Evolutionary conservation across 35 echinoderm and acorn worm species (phyloP).

Genomic region (Patiria miniata): DNA sequence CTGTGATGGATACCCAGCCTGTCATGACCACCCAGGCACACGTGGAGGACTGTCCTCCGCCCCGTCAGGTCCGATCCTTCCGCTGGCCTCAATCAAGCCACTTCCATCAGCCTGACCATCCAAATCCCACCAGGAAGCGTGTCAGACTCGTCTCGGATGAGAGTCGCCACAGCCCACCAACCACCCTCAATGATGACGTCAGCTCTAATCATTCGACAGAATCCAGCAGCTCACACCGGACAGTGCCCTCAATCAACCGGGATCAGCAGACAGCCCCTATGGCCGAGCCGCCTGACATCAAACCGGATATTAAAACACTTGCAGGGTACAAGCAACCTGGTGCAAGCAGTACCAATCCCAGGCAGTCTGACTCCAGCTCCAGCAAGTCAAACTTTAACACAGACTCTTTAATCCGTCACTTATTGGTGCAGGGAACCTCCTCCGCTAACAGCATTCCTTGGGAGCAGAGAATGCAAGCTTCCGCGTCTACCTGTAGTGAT

Average conservation of each 20-base stretch:
- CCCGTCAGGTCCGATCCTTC: constrained; percentile 11
- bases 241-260: not conserved
- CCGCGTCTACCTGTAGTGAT: not conserved
- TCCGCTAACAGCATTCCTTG: not conserved
- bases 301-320: constrained; percentile 15
- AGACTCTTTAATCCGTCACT: constrained; percentile 16
- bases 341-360: not conserved
- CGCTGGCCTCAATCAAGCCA: not conserved
- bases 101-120: not conserved
- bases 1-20: constrained; percentile 12
- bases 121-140: constrained; percentile 6
- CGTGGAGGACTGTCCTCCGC: not conserved
- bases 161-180: constrained; percentile 1
- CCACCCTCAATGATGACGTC: not conserved
- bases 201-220: constrained; percentile 7
- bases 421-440: constrained; percentile 3
- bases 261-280: constrained; percentile 9
- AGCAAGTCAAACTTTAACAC: not conserved
- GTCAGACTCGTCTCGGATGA: constrained; percentile 12
- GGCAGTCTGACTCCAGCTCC: not conserved
- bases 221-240: not conserved
- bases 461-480: constrained; percentile 11
- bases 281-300: not conserved
- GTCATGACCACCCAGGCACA: constrained; percentile 2
- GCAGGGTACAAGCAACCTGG: not conserved